Evolutionary conservation across 2,888 invertebrate genomes (phyloP).

Genomic region (Nycteola revayana): DNA sequence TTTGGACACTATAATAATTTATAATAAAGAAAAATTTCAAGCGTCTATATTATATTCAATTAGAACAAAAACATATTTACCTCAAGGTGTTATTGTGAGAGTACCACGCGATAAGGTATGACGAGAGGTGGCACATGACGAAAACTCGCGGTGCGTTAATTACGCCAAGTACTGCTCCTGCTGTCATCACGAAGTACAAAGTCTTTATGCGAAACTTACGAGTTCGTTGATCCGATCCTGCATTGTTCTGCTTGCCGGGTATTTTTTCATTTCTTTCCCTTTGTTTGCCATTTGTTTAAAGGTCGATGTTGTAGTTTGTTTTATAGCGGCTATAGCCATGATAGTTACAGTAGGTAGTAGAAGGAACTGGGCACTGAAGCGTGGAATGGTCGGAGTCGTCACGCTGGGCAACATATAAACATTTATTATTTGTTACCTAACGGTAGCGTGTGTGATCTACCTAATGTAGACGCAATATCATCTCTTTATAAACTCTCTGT

Average conservation of each 20-base stretch:
- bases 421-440: slow-evolving; percentile 12
- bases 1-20: too few species aligned
- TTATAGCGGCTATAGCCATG: too few species aligned
- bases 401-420: too few species aligned
- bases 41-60: too few species aligned
- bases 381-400: too few species aligned
- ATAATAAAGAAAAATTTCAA: too few species aligned
- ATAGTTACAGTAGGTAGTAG: too few species aligned
- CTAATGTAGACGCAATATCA: slow-evolving; percentile 4
- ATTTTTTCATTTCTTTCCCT: slow-evolving; percentile 8
- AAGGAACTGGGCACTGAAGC: too few species aligned
- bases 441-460: slow-evolving; percentile 9
- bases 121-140: slow-evolving; percentile 17
- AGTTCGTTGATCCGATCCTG: slow-evolving; percentile 24
- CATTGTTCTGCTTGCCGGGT: slow-evolving; percentile 12
- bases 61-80: too few species aligned
- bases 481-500: too few species aligned
- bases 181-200: slow-evolving; percentile 12
- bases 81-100: slow-evolving; percentile 11
- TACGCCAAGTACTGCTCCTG: slow-evolving; percentile 16
- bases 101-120: slow-evolving; percentile 28
- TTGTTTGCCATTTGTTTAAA: too few species aligned
- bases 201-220: slow-evolving; percentile 12
- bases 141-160: slow-evolving; percentile 10
- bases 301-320: too few species aligned